phyloP scores from a whole-genome alignment of 1,140 invertebrate genomes.

The Littorina saxatilis region DNA sequence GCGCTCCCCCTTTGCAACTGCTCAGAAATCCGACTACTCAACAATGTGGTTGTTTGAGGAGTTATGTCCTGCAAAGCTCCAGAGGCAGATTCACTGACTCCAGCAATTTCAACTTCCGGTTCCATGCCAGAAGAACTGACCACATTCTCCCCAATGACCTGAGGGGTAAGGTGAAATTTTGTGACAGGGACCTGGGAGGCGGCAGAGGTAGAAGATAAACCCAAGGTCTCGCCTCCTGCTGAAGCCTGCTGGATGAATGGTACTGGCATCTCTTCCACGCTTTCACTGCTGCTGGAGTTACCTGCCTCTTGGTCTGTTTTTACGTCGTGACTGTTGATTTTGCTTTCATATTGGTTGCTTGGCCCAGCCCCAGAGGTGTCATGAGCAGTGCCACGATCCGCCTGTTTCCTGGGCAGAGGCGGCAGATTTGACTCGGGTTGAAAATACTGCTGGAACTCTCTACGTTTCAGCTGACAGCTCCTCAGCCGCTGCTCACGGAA shows the following conservation, averaged over 20 bases:
- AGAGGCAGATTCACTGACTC: too few relatives aligned
- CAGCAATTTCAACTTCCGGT: background rate
- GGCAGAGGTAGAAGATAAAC: background rate
- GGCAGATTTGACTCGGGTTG: background rate
- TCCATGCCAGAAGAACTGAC: conserved; percentile 35
- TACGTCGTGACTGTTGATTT: too few relatives aligned
- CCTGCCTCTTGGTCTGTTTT: too few relatives aligned
- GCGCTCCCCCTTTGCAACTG: too few relatives aligned
- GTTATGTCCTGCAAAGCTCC: too few relatives aligned
- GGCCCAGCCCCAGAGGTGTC: too few relatives aligned
- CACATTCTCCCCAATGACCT: conserved; percentile 13
- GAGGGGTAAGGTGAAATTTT: background rate
- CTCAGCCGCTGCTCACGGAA: conserved; percentile 17
- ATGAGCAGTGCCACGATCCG: too few relatives aligned
- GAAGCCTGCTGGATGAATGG: background rate
- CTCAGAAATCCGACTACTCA: too few relatives aligned
- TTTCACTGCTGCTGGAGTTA: conserved; percentile 1
- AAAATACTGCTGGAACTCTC: conserved; percentile 7
- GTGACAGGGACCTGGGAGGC: too few relatives aligned
- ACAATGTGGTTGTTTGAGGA: too few relatives aligned
- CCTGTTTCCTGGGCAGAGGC: too few relatives aligned
- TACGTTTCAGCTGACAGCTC: background rate
- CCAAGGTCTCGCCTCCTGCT: background rate
- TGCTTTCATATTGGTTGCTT: too few relatives aligned
- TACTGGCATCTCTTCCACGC: background rate